Evolutionary conservation across 2,113 vertebrate genomes (phyloP), one percentile per base, ranked within the genome.

Genomic region (Salvelinus namaycush): DNA sequence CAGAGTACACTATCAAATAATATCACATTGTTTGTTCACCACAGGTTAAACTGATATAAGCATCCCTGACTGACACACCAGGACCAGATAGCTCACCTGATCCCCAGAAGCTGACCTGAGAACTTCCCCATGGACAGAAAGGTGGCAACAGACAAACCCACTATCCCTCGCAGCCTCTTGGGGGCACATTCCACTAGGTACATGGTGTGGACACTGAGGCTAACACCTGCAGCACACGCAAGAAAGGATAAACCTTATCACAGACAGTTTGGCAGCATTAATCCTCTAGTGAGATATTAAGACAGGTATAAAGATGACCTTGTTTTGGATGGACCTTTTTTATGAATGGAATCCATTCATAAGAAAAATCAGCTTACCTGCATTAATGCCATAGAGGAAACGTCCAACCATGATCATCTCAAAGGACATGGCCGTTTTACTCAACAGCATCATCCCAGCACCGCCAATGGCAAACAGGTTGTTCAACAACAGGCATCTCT

Each of bases 101-200:
- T 91, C 73, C 95, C 95, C 78, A 95, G 77, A 76, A 92, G 81
- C 86, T 96, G 95, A 73, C 94, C 95, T 27, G 13, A 65, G 22
- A 96, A 94, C 85, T 93, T 96, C 11, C 95, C 95, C 0, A 79
- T 0, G 0, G 93, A 92, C 4, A 88, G 34, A n/a, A 92, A 92
- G 67, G 89, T 92, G 3, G 88, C 82, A 5, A 92, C 48, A 6
- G 91, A 92, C 3, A 94, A 84, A 0, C 93, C 91, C 49, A 94
- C 84, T 76, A 92, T 84, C 59, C 89, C 94, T 0, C 91, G 89
- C 79, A 95, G 84, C 26, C 70, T 89, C 82, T 81, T 89, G 0
- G 94, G 95, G 44, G 94, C 79, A 22, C 93, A 94, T 78, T 96
- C 95, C 27, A 91, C 79, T 1, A 93, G 39, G 44, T 94, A 96